Percentiles rank a stretch among this genome's conserved stretches.
Evolutionary conservation across 2,113 vertebrate species (phyloP).

Genomic region (Hydrolagus affinis): DNA sequence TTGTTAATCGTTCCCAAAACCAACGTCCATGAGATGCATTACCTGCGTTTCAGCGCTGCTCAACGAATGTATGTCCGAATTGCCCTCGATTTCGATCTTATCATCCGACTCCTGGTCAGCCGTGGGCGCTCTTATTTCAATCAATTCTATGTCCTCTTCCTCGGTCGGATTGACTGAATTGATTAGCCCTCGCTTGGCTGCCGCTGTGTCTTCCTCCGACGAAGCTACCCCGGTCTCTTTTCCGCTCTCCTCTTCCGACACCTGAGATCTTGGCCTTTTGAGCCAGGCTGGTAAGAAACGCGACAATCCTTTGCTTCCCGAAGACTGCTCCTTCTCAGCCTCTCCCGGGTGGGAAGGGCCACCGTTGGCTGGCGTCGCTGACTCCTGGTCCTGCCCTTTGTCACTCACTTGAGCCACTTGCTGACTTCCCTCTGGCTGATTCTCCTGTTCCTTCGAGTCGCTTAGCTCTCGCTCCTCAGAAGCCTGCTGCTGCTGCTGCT

Average conservation of each 20-base stretch:
- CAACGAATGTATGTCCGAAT: conserved; percentile 80
- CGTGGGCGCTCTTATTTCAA: conserved; percentile 78
- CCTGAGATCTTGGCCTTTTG: conserved; percentile 80
- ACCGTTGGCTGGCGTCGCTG: conserved; percentile 46
- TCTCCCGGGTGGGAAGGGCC: conserved; percentile 58
- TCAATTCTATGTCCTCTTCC: conserved; percentile 51
- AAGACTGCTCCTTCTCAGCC: conserved; percentile 57
- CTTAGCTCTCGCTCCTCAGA: conserved; percentile 53
- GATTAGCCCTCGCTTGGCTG: conserved; percentile 43
- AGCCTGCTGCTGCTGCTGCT: conserved; percentile 49
- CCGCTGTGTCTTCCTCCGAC: conserved; percentile 45
- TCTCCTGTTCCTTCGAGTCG: conserved; percentile 42
- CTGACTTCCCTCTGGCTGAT: conserved; percentile 40
- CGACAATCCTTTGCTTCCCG: conserved; percentile 70
- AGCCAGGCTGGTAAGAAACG: conserved; percentile 86
- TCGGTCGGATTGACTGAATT: conserved; percentile 49
- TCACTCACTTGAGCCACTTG: conserved; percentile 37
- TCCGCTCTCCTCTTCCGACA: conserved; percentile 56
- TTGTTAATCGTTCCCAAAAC: conserved; percentile 35
- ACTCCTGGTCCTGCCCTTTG: conserved; percentile 46
- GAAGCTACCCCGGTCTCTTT: conserved; percentile 49
- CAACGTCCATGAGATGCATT: conserved; percentile 35
- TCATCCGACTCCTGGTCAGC: conserved; percentile 91
- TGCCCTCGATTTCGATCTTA: conserved; percentile 70
- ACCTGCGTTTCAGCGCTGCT: conserved; percentile 92